Conservation (phyloP, 2,888 invertebrate genomes). For the Erebia aethiops region DNA sequence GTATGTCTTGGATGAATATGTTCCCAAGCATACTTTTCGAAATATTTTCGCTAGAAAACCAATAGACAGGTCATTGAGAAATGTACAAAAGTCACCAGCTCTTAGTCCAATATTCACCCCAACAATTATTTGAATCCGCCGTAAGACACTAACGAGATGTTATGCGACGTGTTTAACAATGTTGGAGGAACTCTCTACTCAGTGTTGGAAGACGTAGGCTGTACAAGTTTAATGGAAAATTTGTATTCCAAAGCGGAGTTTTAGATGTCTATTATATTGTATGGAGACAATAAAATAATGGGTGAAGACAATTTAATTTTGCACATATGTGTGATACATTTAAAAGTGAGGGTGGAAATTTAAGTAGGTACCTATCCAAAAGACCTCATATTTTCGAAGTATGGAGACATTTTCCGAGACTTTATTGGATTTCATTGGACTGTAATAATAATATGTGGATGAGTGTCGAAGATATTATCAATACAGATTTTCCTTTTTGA, state of each 20-base stretch:
- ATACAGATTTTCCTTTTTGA: no score
- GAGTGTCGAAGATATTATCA: no score
- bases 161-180: constrained; percentile 2
- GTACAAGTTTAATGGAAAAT: not conserved
- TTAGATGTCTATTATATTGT: not conserved
- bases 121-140: constrained; percentile 18
- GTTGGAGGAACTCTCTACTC: not conserved
- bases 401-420: no score
- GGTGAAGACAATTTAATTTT: constrained; percentile 1
- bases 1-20: no score
- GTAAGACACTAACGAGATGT: constrained; percentile 24
- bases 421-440: no score
- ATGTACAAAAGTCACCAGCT: not conserved
- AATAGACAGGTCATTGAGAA: no score
- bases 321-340: not conserved
- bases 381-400: no score
- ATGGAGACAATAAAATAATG: not conserved
- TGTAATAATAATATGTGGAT: no score
- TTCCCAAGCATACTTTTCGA: no score
- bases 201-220: not conserved
- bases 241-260: not conserved
- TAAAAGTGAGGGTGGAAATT: not conserved
- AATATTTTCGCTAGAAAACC: no score
- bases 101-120: not conserved
- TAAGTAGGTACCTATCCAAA: no score